Base-by-base conservation (phyloP, 2,113 vertebrate genomes). In the Nothoprocta perdicaria region DNA sequence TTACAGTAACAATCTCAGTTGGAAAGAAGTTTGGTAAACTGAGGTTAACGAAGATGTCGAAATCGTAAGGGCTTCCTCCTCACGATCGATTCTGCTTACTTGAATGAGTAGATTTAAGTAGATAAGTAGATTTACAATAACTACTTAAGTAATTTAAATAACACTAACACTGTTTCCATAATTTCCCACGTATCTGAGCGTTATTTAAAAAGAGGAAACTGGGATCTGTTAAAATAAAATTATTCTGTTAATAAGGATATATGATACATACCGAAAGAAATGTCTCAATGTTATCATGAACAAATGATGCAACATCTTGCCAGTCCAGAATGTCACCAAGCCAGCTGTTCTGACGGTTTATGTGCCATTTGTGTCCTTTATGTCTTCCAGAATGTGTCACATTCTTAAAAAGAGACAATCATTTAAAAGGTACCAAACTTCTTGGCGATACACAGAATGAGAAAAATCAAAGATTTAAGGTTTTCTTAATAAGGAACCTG, bases 261-360 rank as follows among this genome's bases (percentile, higher is more conserved):
- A 48, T 23, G 48, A 48, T 22, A 23, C 48, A 22, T 48, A 48
- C 48, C 48, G 48, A 48, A 83, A 99, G 98, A 96, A 99, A 98
- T 1, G 98, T 99, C 96, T 99, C 99, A 1, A 99, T 48, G 21
- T 48, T 48, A 10, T 99, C 99, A 26, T 99, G 99, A 90, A 99
- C 96, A 80, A 99, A 99, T 2, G 99, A 99, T 14, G 48, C 48
- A 48, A 99, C 96, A 95, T 99, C 99, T 80, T 99, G 99, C 99
- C 99, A 99, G 97, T 99, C 99, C 94, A 99, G 94, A 88, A 99
- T 98, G 92, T 99, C 99, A 40, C 97, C 98, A n/a, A 99, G 96
- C 99, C 99, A 99, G 96, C 98, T 98, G 94, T 98, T 98, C 73
- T 99, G 98, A 81, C 98, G 98, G 35, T 97, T 98, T 52, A 92